phyloP scores from a whole-genome alignment of 2,888 invertebrate species.

The Clusia tigrina region DNA sequence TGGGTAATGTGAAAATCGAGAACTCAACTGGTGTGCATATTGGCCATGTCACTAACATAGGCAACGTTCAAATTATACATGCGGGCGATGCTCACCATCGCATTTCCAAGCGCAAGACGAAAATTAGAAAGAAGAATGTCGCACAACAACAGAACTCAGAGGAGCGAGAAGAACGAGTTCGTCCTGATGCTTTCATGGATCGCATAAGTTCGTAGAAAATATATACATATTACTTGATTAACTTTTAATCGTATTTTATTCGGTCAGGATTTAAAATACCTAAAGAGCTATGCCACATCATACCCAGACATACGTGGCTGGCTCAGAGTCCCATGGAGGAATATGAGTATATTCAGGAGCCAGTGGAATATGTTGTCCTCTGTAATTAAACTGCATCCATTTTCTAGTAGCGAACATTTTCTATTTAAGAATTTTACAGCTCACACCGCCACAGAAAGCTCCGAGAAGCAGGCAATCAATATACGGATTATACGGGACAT shows the following conservation, averaged over 20 bases:
- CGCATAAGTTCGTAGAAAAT: constrained; percentile 43
- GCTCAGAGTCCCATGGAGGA: constrained; percentile 65
- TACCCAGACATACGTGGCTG: constrained; percentile 65
- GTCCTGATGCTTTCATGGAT: constrained; percentile 48
- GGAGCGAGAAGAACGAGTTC: constrained; percentile 48
- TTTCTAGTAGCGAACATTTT: background rate
- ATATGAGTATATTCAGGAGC: constrained; percentile 52
- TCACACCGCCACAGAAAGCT: constrained; percentile 67
- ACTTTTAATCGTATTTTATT: constrained; percentile 14
- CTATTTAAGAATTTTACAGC: no score
- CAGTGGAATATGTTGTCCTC: constrained; percentile 66
- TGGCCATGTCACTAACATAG: constrained; percentile 66
- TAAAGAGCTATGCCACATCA: constrained; percentile 48
- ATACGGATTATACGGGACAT: constrained; percentile 64
- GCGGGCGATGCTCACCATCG: constrained; percentile 28
- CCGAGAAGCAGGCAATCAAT: constrained; percentile 64
- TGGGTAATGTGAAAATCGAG: constrained; percentile 62
- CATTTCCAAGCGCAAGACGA: constrained; percentile 11
- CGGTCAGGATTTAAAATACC: constrained; percentile 50
- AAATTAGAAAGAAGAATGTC: background rate
- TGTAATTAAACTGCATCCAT: constrained; percentile 54
- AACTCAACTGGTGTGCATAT: constrained; percentile 65
- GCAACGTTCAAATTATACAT: constrained; percentile 62
- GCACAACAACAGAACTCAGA: constrained; percentile 18
- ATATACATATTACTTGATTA: background rate